A percentile compares a stretch with the other conserved stretches of the same genome.
These are phyloP conservation scores for Cyprinodon diabolis DNA, from an alignment of 2,797 vertebrate species.

Conservation along the genomic window DNA sequence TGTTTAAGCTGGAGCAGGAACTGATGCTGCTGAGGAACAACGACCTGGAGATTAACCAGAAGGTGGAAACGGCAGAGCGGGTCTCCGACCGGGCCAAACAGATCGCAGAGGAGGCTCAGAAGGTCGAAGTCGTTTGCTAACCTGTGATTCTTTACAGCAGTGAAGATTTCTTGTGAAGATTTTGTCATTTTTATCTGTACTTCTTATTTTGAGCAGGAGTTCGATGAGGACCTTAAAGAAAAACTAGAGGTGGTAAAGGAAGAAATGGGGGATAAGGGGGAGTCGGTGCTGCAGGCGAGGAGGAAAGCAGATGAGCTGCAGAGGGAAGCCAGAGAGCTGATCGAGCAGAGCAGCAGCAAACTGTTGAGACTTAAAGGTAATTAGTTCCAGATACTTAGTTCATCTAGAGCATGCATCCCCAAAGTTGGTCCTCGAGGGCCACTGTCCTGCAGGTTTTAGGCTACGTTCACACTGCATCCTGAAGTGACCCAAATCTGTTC, in stretches of 20 bases:
- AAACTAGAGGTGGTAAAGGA: slow-evolving; percentile 82
- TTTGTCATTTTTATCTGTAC: neutral
- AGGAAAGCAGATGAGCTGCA: slow-evolving; percentile 86
- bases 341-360: slow-evolving; percentile 87
- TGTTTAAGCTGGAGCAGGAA: slow-evolving; percentile 86
- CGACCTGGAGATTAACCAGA: slow-evolving; percentile 73
- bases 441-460: no score
- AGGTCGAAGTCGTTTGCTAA: slow-evolving; percentile 72
- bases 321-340: slow-evolving; percentile 88
- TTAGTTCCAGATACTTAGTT: neutral
- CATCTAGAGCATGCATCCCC: no score
- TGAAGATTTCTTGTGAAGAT: neutral
- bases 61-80: slow-evolving; percentile 71
- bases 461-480: no score
- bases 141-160: no score
- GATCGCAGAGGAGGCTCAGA: slow-evolving; percentile 82
- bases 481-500: no score
- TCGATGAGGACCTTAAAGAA: slow-evolving; percentile 83
- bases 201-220: slow-evolving; percentile 72
- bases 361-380: slow-evolving; percentile 88
- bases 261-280: slow-evolving; percentile 85
- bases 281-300: slow-evolving; percentile 83
- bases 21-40: slow-evolving; percentile 85
- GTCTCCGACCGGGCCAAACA: slow-evolving; percentile 65
- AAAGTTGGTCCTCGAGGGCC: no score